Percentiles rank a stretch among this genome's conserved stretches.
Conservation (phyloP, 2,797 vertebrate species). For the Emydoidea blandingii region DNA sequence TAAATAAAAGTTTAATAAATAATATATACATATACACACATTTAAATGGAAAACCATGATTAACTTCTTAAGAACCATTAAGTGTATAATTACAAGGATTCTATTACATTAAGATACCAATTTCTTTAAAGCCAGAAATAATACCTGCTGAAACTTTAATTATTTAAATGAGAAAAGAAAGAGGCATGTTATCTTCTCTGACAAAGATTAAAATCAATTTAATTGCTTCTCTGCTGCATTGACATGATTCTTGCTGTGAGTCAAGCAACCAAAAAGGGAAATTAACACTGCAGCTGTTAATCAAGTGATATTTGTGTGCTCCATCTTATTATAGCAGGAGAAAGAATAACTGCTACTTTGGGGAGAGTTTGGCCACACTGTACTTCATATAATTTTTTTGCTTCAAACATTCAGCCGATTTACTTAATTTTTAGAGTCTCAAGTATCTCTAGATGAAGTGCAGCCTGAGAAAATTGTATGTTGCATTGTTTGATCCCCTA, state of each 20-base stretch:
- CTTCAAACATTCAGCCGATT: slow-evolving; percentile 47
- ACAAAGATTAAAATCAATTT: slow-evolving; percentile 91
- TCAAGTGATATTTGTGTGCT: slow-evolving; percentile 83
- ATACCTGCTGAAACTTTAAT: slow-evolving; percentile 89
- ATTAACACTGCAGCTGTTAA: slow-evolving; percentile 88
- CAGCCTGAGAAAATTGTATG: slow-evolving; percentile 60
- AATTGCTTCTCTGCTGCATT: slow-evolving; percentile 88
- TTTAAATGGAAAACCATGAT: slow-evolving; percentile 85
- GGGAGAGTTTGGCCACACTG: slow-evolving; percentile 64
- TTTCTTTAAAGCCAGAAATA: slow-evolving; percentile 88
- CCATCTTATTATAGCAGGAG: slow-evolving; percentile 78
- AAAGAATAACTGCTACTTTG: slow-evolving; percentile 65
- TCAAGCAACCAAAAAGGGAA: slow-evolving; percentile 88
- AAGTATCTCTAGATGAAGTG: slow-evolving; percentile 38
- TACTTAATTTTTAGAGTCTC: slow-evolving; percentile 60
- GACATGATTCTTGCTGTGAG: slow-evolving; percentile 87
- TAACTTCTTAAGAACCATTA: slow-evolving; percentile 88
- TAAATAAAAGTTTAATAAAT: slow-evolving; percentile 85
- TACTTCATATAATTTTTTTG: slow-evolving; percentile 27
- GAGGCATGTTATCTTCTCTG: slow-evolving; percentile 87
- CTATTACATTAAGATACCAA: slow-evolving; percentile 86
- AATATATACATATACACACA: slow-evolving; percentile 67
- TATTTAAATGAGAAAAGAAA: slow-evolving; percentile 89
- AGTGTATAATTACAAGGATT: slow-evolving; percentile 87
- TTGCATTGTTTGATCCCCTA: slow-evolving; percentile 50